These are phyloP conservation scores for Scaptodrosophila lebanonensis DNA, from an alignment of 1,140 invertebrate species.

Conservation along the genomic window DNA sequence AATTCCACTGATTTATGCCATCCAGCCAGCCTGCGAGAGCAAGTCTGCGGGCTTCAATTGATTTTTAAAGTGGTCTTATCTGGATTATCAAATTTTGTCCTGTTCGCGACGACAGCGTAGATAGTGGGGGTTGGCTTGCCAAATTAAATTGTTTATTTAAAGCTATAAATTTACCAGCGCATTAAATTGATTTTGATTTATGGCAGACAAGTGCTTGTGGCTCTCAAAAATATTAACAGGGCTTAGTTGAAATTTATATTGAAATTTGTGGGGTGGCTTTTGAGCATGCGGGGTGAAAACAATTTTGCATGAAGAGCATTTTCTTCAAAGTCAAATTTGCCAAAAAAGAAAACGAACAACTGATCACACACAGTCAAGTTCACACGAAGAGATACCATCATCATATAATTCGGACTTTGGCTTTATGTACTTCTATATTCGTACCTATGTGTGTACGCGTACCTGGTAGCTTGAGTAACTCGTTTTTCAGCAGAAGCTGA, in stretches of 20 bases:
- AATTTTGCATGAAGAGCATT: too few species aligned
- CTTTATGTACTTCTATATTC: too few species aligned
- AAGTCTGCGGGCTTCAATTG: constrained; percentile 59
- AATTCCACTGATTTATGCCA: constrained; percentile 58
- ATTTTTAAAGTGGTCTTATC: constrained; percentile 39
- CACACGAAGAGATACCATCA: too few species aligned
- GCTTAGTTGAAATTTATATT: constrained; percentile 18
- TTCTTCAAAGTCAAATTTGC: too few species aligned
- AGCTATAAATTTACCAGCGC: too few species aligned
- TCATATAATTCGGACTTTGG: too few species aligned
- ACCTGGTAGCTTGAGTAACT: constrained; percentile 48
- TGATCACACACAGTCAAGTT: too few species aligned
- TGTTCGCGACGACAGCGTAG: constrained; percentile 13
- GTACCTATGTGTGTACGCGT: too few species aligned
- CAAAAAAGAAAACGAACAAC: too few species aligned
- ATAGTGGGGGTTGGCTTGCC: constrained; percentile 4
- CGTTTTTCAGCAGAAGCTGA: constrained; percentile 22
- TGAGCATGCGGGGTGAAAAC: too few species aligned
- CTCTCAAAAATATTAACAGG: background rate
- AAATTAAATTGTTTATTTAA: constrained; percentile 13
- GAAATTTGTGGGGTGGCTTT: constrained; percentile 26
- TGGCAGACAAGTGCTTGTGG: constrained; percentile 46
- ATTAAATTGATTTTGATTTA: constrained; percentile 60
- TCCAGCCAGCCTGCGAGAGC: constrained; percentile 10
- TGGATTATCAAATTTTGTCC: constrained; percentile 39